These are phyloP conservation scores for Cydia amplana DNA, from an alignment of 1,140 invertebrate genomes.

Conservation along the genomic window DNA sequence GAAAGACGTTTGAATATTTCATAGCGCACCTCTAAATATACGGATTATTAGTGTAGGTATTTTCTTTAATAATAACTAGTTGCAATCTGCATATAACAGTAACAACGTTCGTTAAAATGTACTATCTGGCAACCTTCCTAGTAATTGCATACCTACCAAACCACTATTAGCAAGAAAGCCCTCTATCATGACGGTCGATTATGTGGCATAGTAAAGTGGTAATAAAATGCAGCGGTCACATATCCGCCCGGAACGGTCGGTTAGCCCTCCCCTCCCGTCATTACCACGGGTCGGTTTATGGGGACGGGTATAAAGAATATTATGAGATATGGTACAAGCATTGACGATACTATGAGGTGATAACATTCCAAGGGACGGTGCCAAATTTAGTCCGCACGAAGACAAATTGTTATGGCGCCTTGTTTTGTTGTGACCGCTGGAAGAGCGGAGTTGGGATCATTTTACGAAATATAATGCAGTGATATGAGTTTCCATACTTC, in stretches of 20 bases:
- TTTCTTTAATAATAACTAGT: neutral
- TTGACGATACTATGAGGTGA: constrained; percentile 71
- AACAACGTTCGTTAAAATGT: constrained; percentile 7
- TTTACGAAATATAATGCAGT: neutral
- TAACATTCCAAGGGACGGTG: constrained; percentile 59
- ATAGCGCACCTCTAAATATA: neutral
- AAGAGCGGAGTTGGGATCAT: neutral
- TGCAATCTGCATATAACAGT: neutral
- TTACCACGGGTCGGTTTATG: constrained; percentile 75
- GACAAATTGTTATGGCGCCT: constrained; percentile 59
- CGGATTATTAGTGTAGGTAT: no score
- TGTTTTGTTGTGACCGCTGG: constrained; percentile 1
- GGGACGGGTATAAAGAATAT: constrained; percentile 76
- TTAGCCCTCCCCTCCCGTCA: constrained; percentile 70
- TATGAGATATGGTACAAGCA: constrained; percentile 75
- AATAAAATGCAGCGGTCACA: constrained; percentile 79
- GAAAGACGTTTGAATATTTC: constrained; percentile 24
- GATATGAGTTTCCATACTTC: neutral
- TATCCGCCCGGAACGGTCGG: constrained; percentile 74
- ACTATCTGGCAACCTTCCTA: constrained; percentile 10
- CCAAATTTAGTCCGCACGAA: constrained; percentile 54
- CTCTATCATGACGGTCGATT: constrained; percentile 77
- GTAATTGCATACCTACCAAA: constrained; percentile 56
- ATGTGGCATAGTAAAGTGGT: constrained; percentile 78
- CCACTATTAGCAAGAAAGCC: constrained; percentile 68